A percentile compares a stretch with the other conserved stretches of the same genome.
Evolutionary conservation across 2,888 invertebrate genomes (phyloP).

Genomic region (Rhagophthalmus giganteus): DNA sequence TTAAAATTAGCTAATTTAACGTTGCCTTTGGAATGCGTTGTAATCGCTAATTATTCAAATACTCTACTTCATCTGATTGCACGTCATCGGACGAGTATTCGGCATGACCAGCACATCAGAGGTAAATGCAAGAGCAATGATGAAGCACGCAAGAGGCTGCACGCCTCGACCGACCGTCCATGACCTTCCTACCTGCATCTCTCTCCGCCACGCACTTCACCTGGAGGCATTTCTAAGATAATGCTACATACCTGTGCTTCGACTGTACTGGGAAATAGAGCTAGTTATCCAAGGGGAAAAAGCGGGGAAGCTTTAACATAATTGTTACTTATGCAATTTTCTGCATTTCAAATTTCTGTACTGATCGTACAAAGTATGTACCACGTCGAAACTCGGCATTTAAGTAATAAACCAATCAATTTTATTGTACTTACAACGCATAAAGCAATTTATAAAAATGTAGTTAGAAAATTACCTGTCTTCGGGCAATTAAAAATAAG

Average conservation of each 20-base stretch:
- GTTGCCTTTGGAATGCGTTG: too few relatives aligned
- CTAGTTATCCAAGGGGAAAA: background rate
- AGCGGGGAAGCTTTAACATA: background rate
- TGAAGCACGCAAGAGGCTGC: constrained; percentile 44
- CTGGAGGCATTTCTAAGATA: constrained; percentile 25
- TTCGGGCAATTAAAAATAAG: too few relatives aligned
- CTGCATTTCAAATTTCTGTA: too few relatives aligned
- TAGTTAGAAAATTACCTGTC: too few relatives aligned
- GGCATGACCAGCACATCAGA: constrained; percentile 25
- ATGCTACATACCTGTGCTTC: constrained; percentile 14
- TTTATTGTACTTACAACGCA: background rate
- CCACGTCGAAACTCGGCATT: too few relatives aligned
- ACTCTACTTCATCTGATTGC: too few relatives aligned
- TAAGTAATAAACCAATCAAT: background rate
- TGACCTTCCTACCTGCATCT: constrained; percentile 49
- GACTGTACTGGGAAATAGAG: constrained; percentile 8
- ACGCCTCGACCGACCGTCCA: constrained; percentile 52
- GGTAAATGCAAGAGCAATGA: constrained; percentile 30
- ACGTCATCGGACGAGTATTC: constrained; percentile 1
- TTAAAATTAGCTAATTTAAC: too few relatives aligned
- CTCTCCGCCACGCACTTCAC: constrained; percentile 36
- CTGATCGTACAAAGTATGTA: too few relatives aligned
- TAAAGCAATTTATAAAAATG: too few relatives aligned
- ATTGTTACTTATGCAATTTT: too few relatives aligned
- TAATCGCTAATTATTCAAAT: too few relatives aligned